Base-by-base conservation (phyloP, 2,888 invertebrate genomes). In the Tetragonisca angustula region DNA sequence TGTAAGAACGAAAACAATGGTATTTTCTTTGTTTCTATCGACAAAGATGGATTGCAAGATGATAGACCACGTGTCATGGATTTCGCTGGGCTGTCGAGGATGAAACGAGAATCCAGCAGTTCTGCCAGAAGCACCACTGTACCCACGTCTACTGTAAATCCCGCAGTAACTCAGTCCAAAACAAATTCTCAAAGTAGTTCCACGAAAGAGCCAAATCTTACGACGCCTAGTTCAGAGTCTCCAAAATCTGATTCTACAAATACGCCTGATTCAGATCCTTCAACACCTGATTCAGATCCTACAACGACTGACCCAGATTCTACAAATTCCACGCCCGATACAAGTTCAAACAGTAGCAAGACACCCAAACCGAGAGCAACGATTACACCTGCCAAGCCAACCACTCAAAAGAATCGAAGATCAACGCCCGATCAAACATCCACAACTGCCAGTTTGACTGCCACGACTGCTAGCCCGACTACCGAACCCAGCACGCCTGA, bases 11-110 rank as follows among this genome's bases (percentile, higher is more conserved):
- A 87, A 65, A 68, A 71, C 69, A 67, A 71, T 75, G 78, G 72
- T 76, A 68, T 83, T 87, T 71, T 75, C 71, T 86, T 87, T 88
- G 50, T 87, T 85, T 67, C 79, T 76, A 43, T 77, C 81, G 77
- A 64, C 74, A 76, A 88, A 83, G 88, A 75, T 68, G 88, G 62
- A 76, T 76, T 64, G 61, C 49, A 59, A 52, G 78, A 68, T 49
- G 59, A 19, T 43, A 67, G 17, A 9, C 54, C 54, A 24, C 36
- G 59, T 32, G 24, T n/a, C 43, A 24, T 50, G 84, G 79, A 68
- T 19, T 49, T 79, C 50, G 17, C 9, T 43, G 64, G 36, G 36
- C 21, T 59, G 24, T 13, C 79, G 32, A 84, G 88, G 54, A 49
- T 32, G 79, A 86, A 65, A 64, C 88, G 88, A 56, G 76, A 81